Evolutionary conservation across 2,888 invertebrate genomes (phyloP).

Genomic region (Hipparchia semele): DNA sequence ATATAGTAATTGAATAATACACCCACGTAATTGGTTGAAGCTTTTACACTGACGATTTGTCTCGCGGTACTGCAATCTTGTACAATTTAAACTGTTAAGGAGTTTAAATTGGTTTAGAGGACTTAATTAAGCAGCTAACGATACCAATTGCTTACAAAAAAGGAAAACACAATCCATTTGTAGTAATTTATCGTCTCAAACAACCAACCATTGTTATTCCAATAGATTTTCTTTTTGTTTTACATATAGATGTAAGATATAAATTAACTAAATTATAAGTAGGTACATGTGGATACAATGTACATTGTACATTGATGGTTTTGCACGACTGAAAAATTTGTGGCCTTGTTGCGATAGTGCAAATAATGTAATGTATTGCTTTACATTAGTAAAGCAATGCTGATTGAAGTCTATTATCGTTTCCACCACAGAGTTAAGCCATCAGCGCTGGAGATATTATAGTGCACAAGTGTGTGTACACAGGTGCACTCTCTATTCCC

Average conservation of each 20-base stretch:
- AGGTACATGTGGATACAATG: too few relatives aligned
- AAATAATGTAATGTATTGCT: too few relatives aligned
- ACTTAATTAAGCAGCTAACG: slow-evolving; percentile 11
- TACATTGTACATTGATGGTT: too few relatives aligned
- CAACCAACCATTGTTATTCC: not conserved
- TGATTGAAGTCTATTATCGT: too few relatives aligned
- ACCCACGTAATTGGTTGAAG: slow-evolving; percentile 28
- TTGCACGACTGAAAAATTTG: too few relatives aligned
- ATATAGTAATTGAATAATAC: slow-evolving; percentile 23
- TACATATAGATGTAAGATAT: not conserved
- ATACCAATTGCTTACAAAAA: slow-evolving; percentile 10
- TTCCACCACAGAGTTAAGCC: too few relatives aligned
- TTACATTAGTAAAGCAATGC: too few relatives aligned
- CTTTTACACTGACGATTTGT: slow-evolving; percentile 24
- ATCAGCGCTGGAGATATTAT: too few relatives aligned
- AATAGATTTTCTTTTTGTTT: not conserved
- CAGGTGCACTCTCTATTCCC: too few relatives aligned
- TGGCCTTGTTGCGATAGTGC: too few relatives aligned
- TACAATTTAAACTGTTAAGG: slow-evolving; percentile 21
- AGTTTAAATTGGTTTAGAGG: slow-evolving; percentile 11
- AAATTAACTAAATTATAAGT: too few relatives aligned
- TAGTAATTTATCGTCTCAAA: not conserved
- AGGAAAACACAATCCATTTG: not conserved
- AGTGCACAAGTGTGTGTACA: too few relatives aligned
- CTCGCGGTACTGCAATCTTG: not conserved